Evolutionary conservation across 2,888 invertebrate species (phyloP).

Genomic region (Linyphia triangularis): DNA sequence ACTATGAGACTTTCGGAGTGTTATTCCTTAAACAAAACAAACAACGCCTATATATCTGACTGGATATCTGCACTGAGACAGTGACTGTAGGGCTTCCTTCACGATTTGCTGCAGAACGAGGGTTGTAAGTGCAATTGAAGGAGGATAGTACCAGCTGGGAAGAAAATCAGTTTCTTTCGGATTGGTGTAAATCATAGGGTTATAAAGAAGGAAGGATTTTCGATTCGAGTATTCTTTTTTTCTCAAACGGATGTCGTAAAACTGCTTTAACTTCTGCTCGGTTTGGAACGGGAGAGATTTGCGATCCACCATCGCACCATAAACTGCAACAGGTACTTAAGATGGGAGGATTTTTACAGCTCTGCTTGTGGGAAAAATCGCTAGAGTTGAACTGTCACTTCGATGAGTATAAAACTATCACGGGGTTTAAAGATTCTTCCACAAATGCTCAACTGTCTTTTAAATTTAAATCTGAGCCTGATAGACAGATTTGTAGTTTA

Average conservation of each 20-base stretch:
- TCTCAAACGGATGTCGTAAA: constrained; percentile 12
- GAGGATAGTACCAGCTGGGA: constrained; percentile 12
- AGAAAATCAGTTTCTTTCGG: constrained; percentile 19
- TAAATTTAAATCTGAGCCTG: not conserved
- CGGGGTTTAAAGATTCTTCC: not conserved
- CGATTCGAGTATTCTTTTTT: constrained; percentile 11
- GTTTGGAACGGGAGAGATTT: constrained; percentile 12
- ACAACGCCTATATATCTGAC: not conserved
- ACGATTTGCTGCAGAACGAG: not conserved
- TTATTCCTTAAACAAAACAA: not conserved
- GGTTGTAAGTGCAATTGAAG: constrained; percentile 33
- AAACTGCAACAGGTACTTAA: constrained; percentile 47
- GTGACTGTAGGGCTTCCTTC: not conserved
- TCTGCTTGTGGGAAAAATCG: not conserved
- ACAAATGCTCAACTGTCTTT: not conserved
- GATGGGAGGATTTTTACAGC: constrained; percentile 17
- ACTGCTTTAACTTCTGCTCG: constrained; percentile 30
- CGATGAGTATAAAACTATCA: not conserved
- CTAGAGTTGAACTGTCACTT: not conserved
- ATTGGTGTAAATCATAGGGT: constrained; percentile 26
- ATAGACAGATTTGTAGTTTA: too few species aligned
- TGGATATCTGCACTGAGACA: constrained; percentile 17
- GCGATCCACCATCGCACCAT: constrained; percentile 14
- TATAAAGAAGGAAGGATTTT: constrained; percentile 3
- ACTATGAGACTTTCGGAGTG: not conserved